A percentile compares a stretch with the other conserved stretches of the same genome.
Conservation (phyloP, 1,140 invertebrate genomes). For the Diploscapter pachys region DNA sequence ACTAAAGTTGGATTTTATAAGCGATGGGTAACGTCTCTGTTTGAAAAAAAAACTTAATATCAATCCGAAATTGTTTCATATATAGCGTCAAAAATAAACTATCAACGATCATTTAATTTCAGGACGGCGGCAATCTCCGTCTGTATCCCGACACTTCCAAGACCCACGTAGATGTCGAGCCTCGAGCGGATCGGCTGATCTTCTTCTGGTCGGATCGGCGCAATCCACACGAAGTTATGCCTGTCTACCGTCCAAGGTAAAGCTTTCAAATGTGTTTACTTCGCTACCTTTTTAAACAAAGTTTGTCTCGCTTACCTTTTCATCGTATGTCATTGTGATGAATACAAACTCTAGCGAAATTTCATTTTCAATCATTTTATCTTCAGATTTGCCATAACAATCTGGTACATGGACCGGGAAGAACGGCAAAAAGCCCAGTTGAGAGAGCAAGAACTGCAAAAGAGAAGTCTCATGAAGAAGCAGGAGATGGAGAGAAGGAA, state of each 20-base stretch:
- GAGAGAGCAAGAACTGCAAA: constrained; percentile 3
- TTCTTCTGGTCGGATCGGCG: constrained; percentile 96
- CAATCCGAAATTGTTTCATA: constrained; percentile 14
- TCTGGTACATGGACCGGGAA: constrained; percentile 52
- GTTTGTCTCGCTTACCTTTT: no score
- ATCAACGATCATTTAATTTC: constrained; percentile 54
- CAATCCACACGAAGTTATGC: constrained; percentile 94
- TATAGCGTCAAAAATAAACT: constrained; percentile 9
- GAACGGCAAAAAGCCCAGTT: constrained; percentile 41
- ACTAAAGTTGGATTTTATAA: no score
- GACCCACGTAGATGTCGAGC: constrained; percentile 82
- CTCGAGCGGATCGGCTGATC: constrained; percentile 83
- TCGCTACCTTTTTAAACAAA: no score
- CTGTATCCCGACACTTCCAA: constrained; percentile 82
- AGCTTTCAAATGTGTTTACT: constrained; percentile 16
- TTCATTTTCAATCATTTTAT: constrained; percentile 4
- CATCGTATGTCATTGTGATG: no score
- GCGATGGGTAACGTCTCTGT: no score
- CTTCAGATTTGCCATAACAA: constrained; percentile 52
- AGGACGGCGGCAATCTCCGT: constrained; percentile 71
- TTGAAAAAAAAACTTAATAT: no score
- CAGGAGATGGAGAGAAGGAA: no score
- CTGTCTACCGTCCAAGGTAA: constrained; percentile 73
- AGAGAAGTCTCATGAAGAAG: no score
- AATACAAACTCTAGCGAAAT: no score